These are phyloP conservation scores for Andrena chrysosceles DNA, from an alignment of 2,888 invertebrate species.

Conservation along the genomic window DNA sequence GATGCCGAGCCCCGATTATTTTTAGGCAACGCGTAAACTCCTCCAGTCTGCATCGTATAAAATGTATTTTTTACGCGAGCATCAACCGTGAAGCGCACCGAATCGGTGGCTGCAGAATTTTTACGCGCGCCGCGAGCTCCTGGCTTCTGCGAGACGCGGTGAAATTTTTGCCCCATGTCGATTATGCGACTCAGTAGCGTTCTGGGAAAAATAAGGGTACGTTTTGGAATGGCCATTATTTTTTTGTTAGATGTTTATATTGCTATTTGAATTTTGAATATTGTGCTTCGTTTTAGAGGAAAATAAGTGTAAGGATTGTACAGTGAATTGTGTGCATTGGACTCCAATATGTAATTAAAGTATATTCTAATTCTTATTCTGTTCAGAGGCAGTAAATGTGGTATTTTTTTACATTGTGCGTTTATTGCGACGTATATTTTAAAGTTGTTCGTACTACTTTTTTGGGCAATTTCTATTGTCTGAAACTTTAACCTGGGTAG, in stretches of 20 bases:
- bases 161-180: not conserved
- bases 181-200: not conserved
- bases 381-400: not conserved
- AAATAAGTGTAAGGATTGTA: too few species aligned
- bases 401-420: not conserved
- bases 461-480: too few species aligned
- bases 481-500: too few species aligned
- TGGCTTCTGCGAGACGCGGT: not conserved
- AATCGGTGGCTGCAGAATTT: not conserved
- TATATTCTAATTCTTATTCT: too few species aligned
- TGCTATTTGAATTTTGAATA: too few species aligned
- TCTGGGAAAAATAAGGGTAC: not conserved
- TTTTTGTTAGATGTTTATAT: too few species aligned
- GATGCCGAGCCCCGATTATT: conserved; percentile 23
- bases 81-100: conserved; percentile 2
- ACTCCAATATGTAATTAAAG: too few species aligned
- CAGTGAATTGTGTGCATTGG: too few species aligned
- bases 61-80: conserved; percentile 38
- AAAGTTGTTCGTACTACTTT: too few species aligned
- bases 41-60: conserved; percentile 30
- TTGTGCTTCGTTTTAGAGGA: too few species aligned
- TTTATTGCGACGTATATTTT: too few species aligned
- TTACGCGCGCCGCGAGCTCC: not conserved
- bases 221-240: not conserved
- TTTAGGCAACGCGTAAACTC: conserved; percentile 34